phyloP scores from a whole-genome alignment of 1,140 invertebrate species.

The Caenorhabditis inopinata region DNA sequence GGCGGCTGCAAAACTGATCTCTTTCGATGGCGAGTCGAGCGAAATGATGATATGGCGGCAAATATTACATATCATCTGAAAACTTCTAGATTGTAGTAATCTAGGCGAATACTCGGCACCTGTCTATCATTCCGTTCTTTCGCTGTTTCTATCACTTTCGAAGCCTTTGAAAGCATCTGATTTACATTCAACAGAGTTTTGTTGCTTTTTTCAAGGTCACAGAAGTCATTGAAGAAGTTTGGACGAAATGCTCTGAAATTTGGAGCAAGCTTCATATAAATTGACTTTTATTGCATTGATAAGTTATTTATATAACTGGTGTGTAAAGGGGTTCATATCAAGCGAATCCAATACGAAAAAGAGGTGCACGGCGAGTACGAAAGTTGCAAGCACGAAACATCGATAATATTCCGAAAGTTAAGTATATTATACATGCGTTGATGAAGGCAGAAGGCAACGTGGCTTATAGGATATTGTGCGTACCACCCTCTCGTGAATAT shows the following conservation, averaged over 20 bases:
- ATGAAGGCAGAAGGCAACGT: too few species aligned
- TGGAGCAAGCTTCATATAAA: not conserved
- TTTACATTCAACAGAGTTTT: not conserved
- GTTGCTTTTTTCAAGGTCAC: not conserved
- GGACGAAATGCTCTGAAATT: not conserved
- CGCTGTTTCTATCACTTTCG: not conserved
- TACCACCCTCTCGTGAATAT: too few species aligned
- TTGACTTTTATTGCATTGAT: too few species aligned
- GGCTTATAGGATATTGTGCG: too few species aligned
- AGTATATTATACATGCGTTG: too few species aligned
- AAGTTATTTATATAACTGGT: too few species aligned
- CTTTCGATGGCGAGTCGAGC: conserved; percentile 28
- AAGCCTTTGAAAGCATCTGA: not conserved
- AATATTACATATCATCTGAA: conserved; percentile 30
- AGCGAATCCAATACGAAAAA: too few species aligned
- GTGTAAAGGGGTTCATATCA: too few species aligned
- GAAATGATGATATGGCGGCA: conserved; percentile 46
- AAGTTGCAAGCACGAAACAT: too few species aligned
- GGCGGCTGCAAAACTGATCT: conserved; percentile 41
- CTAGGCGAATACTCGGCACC: not conserved
- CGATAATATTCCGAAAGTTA: too few species aligned
- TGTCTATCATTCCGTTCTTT: not conserved
- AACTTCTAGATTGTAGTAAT: too few species aligned
- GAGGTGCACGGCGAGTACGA: too few species aligned
- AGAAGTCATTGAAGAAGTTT: conserved; percentile 4